These are phyloP conservation scores for Mystacornis crossleyi DNA, from an alignment of 2,113 vertebrate genomes.

Conservation along the genomic window DNA sequence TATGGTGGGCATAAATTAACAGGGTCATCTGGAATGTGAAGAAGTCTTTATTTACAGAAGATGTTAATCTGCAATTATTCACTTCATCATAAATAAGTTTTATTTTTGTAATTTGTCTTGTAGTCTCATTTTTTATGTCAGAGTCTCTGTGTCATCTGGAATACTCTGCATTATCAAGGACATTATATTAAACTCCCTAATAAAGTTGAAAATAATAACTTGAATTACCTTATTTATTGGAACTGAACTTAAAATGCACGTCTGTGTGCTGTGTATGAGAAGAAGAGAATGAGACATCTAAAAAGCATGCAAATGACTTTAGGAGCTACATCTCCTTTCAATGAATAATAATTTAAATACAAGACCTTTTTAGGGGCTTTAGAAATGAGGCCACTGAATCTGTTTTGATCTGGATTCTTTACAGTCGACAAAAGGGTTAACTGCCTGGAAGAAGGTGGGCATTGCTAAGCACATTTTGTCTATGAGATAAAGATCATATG, in stretches of 20 bases:
- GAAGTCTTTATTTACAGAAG: neutral
- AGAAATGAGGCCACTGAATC: slow-evolving; percentile 16
- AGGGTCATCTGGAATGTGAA: neutral
- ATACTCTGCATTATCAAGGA: neutral
- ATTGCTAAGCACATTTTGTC: slow-evolving; percentile 59
- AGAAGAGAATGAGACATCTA: neutral
- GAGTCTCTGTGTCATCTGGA: neutral
- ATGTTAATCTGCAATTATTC: neutral
- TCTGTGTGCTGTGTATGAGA: neutral
- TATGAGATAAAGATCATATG: slow-evolving; percentile 71
- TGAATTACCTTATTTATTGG: neutral
- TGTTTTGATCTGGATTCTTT: slow-evolving; percentile 50
- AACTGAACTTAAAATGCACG: neutral
- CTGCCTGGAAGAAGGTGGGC: slow-evolving; percentile 40
- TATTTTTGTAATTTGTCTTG: neutral
- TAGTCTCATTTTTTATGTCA: neutral
- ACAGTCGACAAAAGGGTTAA: slow-evolving; percentile 66
- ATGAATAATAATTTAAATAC: slow-evolving; percentile 49
- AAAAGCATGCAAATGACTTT: slow-evolving; percentile 7
- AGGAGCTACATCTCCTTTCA: slow-evolving; percentile 18
- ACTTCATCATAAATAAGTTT: neutral
- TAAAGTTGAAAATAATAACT: neutral
- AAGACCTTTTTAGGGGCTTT: neutral
- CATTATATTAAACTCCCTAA: neutral
- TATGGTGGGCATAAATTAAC: neutral